A percentile compares a stretch with the other conserved stretches of the same genome.
These are phyloP conservation scores for Lycia hirtaria DNA, from an alignment of 2,888 invertebrate species.

Conservation along the genomic window DNA sequence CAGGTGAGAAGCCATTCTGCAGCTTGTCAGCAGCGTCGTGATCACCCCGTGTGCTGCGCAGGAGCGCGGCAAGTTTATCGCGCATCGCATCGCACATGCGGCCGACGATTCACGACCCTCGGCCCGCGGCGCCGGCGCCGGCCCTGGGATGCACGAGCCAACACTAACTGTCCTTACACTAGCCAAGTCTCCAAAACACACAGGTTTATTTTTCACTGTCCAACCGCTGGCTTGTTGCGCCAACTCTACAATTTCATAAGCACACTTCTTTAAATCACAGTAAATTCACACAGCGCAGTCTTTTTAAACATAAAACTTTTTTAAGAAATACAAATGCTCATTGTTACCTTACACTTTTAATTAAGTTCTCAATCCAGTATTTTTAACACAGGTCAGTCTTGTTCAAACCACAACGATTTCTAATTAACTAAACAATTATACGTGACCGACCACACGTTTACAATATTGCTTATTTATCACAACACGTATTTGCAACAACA, in stretches of 20 bases:
- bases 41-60: constrained; percentile 65
- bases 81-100: constrained; percentile 82
- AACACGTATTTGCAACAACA: constrained; percentile 28
- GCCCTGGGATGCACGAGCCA: constrained; percentile 21
- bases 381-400: background rate
- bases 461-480: constrained; percentile 30
- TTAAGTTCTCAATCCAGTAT: background rate
- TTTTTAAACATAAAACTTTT: no score
- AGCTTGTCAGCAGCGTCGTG: constrained; percentile 68
- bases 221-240: background rate
- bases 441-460: constrained; percentile 16
- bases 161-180: background rate
- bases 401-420: background rate
- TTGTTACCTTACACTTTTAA: background rate
- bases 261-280: background rate
- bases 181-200: background rate
- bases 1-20: constrained; percentile 69
- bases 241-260: no score
- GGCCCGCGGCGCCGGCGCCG: constrained; percentile 37
- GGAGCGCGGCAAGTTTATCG: constrained; percentile 73
- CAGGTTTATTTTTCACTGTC: background rate
- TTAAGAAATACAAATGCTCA: no score
- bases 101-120: constrained; percentile 43
- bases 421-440: constrained; percentile 8
- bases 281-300: background rate